Evolutionary conservation across 2,888 invertebrate genomes (phyloP).

Genomic region (Andrena trimmerana): DNA sequence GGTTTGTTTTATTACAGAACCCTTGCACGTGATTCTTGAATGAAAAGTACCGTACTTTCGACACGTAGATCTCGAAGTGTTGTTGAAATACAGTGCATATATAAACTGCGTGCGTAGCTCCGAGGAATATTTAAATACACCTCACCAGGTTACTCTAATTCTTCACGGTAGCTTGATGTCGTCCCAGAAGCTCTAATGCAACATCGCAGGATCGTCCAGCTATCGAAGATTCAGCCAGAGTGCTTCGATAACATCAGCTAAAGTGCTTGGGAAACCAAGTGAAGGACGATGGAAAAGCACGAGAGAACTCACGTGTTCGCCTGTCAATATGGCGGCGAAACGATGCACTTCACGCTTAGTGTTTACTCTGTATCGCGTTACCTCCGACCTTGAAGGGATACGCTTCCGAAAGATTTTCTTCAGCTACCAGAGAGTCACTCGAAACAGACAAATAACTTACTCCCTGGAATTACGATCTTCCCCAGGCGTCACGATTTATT

Average conservation of each 20-base stretch:
- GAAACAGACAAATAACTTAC: background rate
- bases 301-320: conserved; percentile 69
- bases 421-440: background rate
- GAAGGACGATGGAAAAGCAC: conserved; percentile 50
- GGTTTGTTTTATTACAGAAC: background rate
- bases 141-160: background rate
- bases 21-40: background rate
- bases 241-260: conserved; percentile 46
- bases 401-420: conserved; percentile 20
- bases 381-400: conserved; percentile 40
- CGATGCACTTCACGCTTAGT: conserved; percentile 65
- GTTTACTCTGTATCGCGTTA: conserved; percentile 69
- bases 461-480: background rate
- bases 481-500: background rate
- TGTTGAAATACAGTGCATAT: background rate
- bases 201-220: conserved; percentile 14
- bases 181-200: background rate
- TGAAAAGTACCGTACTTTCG: background rate
- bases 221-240: conserved; percentile 17
- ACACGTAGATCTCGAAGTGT: background rate
- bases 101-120: background rate
- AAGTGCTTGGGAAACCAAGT: conserved; percentile 61
- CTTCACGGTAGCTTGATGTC: background rate
- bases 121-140: background rate
- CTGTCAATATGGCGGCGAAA: conserved; percentile 70